These are phyloP conservation scores for Hirudinaria manillensis DNA, from an alignment of 2,888 invertebrate species.

Conservation along the genomic window DNA sequence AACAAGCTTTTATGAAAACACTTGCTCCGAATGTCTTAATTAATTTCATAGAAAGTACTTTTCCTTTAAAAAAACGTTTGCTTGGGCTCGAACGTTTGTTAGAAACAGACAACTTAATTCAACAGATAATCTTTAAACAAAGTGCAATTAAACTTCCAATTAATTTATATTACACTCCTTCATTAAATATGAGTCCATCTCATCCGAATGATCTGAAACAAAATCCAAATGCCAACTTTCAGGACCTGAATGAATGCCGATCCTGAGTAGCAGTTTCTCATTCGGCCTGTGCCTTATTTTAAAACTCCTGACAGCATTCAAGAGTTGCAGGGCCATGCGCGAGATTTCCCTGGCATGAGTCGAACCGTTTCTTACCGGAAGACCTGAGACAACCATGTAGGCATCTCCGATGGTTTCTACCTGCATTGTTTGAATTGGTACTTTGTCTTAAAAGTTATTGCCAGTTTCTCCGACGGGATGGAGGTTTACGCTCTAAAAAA, in stretches of 20 bases:
- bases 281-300: constrained; percentile 80
- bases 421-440: constrained; percentile 37
- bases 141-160: too few species aligned
- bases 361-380: constrained; percentile 82
- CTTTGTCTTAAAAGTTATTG: not conserved
- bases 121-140: too few species aligned
- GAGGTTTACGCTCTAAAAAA: too few species aligned
- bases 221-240: too few species aligned
- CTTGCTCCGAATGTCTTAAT: too few species aligned
- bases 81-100: too few species aligned
- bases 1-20: not conserved
- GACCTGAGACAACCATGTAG: constrained; percentile 62
- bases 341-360: constrained; percentile 87
- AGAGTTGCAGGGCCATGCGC: constrained; percentile 77
- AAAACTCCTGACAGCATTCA: constrained; percentile 79
- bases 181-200: too few species aligned
- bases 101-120: too few species aligned
- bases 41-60: too few species aligned
- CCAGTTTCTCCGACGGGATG: not conserved
- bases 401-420: constrained; percentile 55
- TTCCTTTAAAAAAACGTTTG: too few species aligned
- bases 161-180: too few species aligned
- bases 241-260: constrained; percentile 76
- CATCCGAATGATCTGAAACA: too few species aligned
- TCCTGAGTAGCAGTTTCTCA: constrained; percentile 80